phyloP scores from a whole-genome alignment of 2,888 invertebrate genomes.

The Andrena praecox region DNA sequence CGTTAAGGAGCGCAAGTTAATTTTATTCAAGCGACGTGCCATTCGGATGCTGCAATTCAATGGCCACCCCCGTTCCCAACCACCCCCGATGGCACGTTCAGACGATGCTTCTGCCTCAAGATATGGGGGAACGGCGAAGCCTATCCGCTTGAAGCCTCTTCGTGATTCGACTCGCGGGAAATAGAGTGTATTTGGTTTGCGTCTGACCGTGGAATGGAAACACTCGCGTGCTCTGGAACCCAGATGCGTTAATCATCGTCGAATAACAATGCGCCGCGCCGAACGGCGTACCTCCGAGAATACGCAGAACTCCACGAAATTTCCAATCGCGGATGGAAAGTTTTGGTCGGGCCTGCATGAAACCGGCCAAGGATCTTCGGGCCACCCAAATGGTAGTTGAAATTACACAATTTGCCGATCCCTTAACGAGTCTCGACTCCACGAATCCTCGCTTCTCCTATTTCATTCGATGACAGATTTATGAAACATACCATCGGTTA shows the following conservation, averaged over 20 bases:
- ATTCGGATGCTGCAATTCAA: background rate
- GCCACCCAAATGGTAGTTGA: too few relatives aligned
- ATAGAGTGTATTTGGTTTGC: constrained; percentile 55
- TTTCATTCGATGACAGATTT: too few relatives aligned
- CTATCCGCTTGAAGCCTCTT: constrained; percentile 38
- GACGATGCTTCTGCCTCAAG: background rate
- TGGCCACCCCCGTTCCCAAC: background rate
- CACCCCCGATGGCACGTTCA: background rate
- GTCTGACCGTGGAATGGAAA: constrained; percentile 53
- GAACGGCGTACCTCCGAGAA: background rate
- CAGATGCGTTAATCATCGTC: constrained; percentile 55
- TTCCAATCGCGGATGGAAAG: constrained; percentile 15
- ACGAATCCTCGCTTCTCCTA: too few relatives aligned
- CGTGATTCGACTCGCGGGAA: constrained; percentile 40
- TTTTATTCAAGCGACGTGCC: background rate
- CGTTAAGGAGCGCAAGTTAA: background rate
- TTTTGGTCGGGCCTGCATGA: background rate
- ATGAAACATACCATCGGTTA: too few relatives aligned
- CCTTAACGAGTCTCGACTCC: too few relatives aligned
- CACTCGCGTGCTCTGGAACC: constrained; percentile 53
- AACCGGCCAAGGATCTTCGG: too few relatives aligned
- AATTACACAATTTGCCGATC: too few relatives aligned
- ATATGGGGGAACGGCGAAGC: background rate
- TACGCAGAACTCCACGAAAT: constrained; percentile 13
- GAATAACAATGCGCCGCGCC: constrained; percentile 34